Percentiles rank a stretch among this genome's conserved stretches.
Evolutionary conservation across 1,140 invertebrate species (phyloP).

Genomic region (Saxidomus purpurata): DNA sequence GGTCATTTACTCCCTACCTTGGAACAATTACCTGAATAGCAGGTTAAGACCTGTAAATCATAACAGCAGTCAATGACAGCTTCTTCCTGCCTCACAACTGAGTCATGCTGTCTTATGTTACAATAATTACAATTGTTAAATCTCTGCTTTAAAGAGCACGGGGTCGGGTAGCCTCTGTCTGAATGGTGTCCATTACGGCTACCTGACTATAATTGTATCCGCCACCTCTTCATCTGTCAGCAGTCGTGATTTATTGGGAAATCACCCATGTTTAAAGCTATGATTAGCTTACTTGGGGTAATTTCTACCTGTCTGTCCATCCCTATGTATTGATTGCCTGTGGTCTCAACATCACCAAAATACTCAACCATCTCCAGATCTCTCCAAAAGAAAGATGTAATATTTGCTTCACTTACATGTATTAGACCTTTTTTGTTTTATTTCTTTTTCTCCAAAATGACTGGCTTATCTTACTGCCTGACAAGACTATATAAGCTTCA

Average conservation of each 20-base stretch:
- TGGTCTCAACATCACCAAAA: too few relatives aligned
- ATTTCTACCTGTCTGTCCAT: too few relatives aligned
- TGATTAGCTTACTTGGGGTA: not conserved
- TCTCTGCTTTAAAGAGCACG: not conserved
- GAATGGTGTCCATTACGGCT: not conserved
- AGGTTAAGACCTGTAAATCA: not conserved
- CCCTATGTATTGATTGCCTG: too few relatives aligned
- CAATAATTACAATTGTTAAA: not conserved
- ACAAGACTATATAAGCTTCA: too few relatives aligned
- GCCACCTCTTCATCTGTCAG: constrained; percentile 2
- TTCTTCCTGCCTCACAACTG: not conserved
- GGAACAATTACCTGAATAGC: not conserved
- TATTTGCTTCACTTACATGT: too few relatives aligned
- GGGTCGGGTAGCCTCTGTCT: not conserved
- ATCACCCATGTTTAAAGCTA: constrained; percentile 3
- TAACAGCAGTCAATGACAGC: not conserved
- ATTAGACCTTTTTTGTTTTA: too few relatives aligned
- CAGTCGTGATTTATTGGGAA: not conserved
- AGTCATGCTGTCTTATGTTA: not conserved
- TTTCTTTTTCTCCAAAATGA: too few relatives aligned
- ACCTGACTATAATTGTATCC: constrained; percentile 23
- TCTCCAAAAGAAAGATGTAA: too few relatives aligned
- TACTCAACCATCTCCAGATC: too few relatives aligned
- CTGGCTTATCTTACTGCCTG: too few relatives aligned
- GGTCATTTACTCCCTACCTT: not conserved